A percentile compares a stretch with the other conserved stretches of the same genome.
Conservation (phyloP, 1,140 invertebrate genomes). For the Drosophila murphyi region DNA sequence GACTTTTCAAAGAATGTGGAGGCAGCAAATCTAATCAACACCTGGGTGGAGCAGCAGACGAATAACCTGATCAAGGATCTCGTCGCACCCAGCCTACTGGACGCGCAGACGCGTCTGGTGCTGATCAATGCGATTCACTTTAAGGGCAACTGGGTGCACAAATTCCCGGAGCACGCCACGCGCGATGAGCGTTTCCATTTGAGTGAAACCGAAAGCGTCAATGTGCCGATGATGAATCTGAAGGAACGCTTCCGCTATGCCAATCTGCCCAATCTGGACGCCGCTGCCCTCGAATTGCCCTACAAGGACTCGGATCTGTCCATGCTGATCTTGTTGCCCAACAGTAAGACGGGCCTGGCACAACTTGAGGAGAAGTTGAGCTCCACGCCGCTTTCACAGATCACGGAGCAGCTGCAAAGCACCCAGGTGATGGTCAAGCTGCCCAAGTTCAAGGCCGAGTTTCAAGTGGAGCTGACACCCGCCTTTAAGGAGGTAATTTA, state of each 20-base stretch:
- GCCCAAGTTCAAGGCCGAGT: slow-evolving; percentile 88
- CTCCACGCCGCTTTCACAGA: slow-evolving; percentile 64
- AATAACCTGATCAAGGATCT: slow-evolving; percentile 87
- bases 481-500: slow-evolving; percentile 85
- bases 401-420: slow-evolving; percentile 64
- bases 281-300: slow-evolving; percentile 69
- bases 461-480: slow-evolving; percentile 85
- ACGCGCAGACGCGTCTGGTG: slow-evolving; percentile 84
- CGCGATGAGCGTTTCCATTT: slow-evolving; percentile 58
- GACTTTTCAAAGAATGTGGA: slow-evolving; percentile 83
- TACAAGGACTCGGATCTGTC: slow-evolving; percentile 86
- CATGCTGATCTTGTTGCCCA: slow-evolving; percentile 87
- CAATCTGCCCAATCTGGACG: slow-evolving; percentile 59
- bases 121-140: slow-evolving; percentile 89
- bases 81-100: slow-evolving; percentile 76
- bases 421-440: slow-evolving; percentile 85
- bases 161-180: slow-evolving; percentile 57
- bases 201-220: slow-evolving; percentile 48
- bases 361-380: slow-evolving; percentile 85
- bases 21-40: slow-evolving; percentile 85
- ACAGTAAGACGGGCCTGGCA: slow-evolving; percentile 84
- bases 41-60: slow-evolving; percentile 87
- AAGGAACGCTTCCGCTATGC: slow-evolving; percentile 68
- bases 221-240: slow-evolving; percentile 86
- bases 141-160: slow-evolving; percentile 74